These are phyloP conservation scores for Gobionotothen gibberifrons DNA, from an alignment of 2,797 vertebrate species.

Conservation along the genomic window DNA sequence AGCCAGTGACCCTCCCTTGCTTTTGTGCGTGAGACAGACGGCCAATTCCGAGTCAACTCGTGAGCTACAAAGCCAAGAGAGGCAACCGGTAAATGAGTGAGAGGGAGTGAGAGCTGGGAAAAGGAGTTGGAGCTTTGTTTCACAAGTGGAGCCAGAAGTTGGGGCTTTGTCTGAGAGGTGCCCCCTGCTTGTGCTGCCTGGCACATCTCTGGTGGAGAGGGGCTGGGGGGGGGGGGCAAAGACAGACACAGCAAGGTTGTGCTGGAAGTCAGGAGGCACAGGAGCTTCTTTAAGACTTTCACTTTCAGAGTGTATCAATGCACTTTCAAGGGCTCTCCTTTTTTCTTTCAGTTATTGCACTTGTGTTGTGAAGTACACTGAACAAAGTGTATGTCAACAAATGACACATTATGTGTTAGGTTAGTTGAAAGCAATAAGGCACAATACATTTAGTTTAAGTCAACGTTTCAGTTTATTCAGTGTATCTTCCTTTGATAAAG, in stretches of 20 bases:
- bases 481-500: not conserved
- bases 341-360: not conserved
- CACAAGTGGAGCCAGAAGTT: constrained; percentile 79
- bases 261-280: constrained; percentile 26
- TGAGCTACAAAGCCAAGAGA: constrained; percentile 67
- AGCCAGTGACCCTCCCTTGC: constrained; percentile 65
- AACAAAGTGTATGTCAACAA: too few relatives aligned
- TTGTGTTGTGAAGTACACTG: not conserved
- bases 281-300: not conserved
- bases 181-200: constrained; percentile 55
- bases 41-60: constrained; percentile 68
- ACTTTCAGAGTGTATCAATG: constrained; percentile 2
- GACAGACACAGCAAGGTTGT: constrained; percentile 29
- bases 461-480: too few relatives aligned
- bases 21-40: constrained; percentile 66
- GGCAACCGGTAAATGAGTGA: constrained; percentile 63
- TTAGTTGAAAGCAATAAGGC: too few relatives aligned
- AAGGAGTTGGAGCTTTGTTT: constrained; percentile 83
- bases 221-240: constrained; percentile 11
- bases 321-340: not conserved
- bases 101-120: constrained; percentile 62
- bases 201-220: constrained; percentile 52
- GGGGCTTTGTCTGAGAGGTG: constrained; percentile 74
- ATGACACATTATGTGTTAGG: too few relatives aligned
- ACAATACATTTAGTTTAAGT: too few relatives aligned